Evolutionary conservation across 2,797 vertebrate species (phyloP), one percentile per base, ranked within the genome.

Genomic region (Scomberomorus guttatus): DNA sequence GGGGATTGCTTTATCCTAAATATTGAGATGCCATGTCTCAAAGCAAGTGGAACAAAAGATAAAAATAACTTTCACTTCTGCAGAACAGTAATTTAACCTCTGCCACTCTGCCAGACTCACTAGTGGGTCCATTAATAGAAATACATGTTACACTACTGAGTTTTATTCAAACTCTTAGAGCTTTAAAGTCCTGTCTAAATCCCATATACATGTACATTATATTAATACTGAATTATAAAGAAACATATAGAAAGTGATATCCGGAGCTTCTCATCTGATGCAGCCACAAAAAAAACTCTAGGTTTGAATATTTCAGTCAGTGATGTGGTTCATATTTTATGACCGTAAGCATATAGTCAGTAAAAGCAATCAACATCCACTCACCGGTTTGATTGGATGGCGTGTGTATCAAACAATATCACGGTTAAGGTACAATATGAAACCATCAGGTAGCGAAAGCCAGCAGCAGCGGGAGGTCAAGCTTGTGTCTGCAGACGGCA

Each of bases 361-460:
- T 85, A 73, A 87, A 84, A 72, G 64, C 81, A 76, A 78, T 82
- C 56, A 67, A 29, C 66, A 56, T 25, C 59, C 65, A 34, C 44
- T 69, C 68, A 7, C 18, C 8, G 20, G 24, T 42, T 48, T 89
- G 84, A 80, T 52, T 65, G 68, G 34, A 58, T 9, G 17, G 56
- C 32, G 3, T 10, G 52, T 27, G 54, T 37, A 29, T 74, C 54
- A 64, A 59, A 83, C 72, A 37, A 29, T 10, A 69, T 13, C 60
- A 58, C 24, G 62, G 77, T 84, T 57, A 44, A 87, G 88, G 89
- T 88, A 88, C 87, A 84, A 80, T 17, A 77, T 48, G 75, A 78
- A 76, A 72, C 71, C 61, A 4, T 70, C 74, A 67, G 82, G 78
- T 67, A 77, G 67, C 11, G 42, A 55, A 37, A 48, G 59, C 6